Evolutionary conservation across 2,113 vertebrate genomes (phyloP), one percentile per base, ranked within the genome.

Genomic region (Hiodon tergisus): DNA sequence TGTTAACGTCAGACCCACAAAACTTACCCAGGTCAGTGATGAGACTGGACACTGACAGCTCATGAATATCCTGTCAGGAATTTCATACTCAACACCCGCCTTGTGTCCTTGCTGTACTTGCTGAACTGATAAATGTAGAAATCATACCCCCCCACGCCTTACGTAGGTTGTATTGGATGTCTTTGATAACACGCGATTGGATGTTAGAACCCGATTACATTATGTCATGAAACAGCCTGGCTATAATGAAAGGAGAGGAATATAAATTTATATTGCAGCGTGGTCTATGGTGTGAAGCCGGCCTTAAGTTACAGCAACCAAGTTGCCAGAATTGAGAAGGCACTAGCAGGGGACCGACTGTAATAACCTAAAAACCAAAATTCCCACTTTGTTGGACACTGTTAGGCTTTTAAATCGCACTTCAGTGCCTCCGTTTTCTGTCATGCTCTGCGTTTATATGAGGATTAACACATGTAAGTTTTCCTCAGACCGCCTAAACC

Each of bases 171-270:
- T 77, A 70, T 54, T 67, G 77, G 73, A 9, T 71, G n/a, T 55
- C 13, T 69, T 11, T 54, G 50, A 10, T 48, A 14, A 6, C 47
- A 17, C 16, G 76, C 53, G 31, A 48, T 47, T 4, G 4, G 7
- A 4, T 4, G 6, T 13, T 9, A 60, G 58, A 4, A 48, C 51
- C 75, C 81, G 81, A 83, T 78, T 78, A 80, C 86, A 86, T 86
- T 85, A 85, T 80, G 78, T 80, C 77, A 76, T 86, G 85, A 87
- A 86, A 85, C 84, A 79, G 81, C 82, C 80, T 71, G 80, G 77
- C 67, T 77, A 78, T 59, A 47, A 69, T 47, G 75, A 14, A 62
- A 66, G 76, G 67, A 77, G 66, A 31, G 61, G 53, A 55, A 8
- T 69, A 81, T 80, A 81, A 84, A 81, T 76, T 31, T 67, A 63